Base-by-base conservation (phyloP, 2,113 vertebrate genomes). In the Pampusana beccarii region DNA sequence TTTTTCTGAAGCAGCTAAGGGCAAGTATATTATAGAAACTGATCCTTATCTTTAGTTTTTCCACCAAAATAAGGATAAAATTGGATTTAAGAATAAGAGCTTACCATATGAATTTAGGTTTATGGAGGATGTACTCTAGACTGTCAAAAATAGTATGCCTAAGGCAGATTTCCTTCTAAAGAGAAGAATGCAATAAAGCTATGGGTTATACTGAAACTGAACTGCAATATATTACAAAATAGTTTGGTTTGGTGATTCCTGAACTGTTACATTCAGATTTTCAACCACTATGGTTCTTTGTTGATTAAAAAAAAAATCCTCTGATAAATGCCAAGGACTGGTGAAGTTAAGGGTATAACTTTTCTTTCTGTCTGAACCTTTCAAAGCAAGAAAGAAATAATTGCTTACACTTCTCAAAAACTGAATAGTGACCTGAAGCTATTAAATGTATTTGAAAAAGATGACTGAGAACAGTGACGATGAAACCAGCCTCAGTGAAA, bases 51-150 rank as follows among this genome's bases (percentile, higher is more conserved):
- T 96, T 88, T 80, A 80, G 16, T 64, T 90, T 75, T 72, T 13
- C 50, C 51, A 62, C n/a, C 40, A 69, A 87, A 96, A 94, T 93
- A 81, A 90, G 77, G 86, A 92, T 95, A 94, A 96, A 93, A 96
- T 70, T 93, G 70, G 86, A 85, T 94, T 96, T 96, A 93, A 92
- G 88, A 94, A 62, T 89, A 96, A 92, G 62, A 86, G 57, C 78
- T 96, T 92, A 91, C 80, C 78, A 70, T 93, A 87, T 93, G 80
- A 95, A 79, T 95, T 92, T 93, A 91, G 66, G 80, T 85, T 95
- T 96, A 92, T 93, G 92, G 54, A 93, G 88, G 92, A 96, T 96
- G 78, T 92, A 91, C 72, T 94, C 70, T 88, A 95, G 92, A 90
- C 91, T 91, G 70, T 96, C 91, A 94, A 85, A 94, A 93, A 87